Evolutionary conservation across 2,113 vertebrate species (phyloP).

Genomic region (Xenopus laevis): DNA sequence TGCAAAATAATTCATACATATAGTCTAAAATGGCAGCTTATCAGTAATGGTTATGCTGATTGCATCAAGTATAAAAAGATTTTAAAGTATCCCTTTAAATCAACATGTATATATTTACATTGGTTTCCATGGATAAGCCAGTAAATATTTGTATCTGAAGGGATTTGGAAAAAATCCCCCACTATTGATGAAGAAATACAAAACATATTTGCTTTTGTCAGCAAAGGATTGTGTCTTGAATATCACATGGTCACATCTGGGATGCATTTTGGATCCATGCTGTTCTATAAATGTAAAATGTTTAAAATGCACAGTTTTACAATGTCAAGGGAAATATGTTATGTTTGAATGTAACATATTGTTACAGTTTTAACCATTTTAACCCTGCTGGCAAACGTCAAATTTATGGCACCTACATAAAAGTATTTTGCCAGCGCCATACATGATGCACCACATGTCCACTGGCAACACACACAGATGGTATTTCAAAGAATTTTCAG

Average conservation of each 20-base stretch:
- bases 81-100: too few relatives aligned
- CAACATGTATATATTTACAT: slow-evolving; percentile 5
- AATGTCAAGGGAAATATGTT: background rate
- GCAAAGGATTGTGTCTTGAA: background rate
- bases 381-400: too few relatives aligned
- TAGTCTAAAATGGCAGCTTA: too few relatives aligned
- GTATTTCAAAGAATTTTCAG: too few relatives aligned
- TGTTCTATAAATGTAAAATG: slow-evolving; percentile 3
- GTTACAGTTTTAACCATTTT: background rate
- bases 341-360: background rate
- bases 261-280: slow-evolving; percentile 10
- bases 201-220: slow-evolving; percentile 28
- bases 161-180: slow-evolving; percentile 24
- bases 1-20: too few relatives aligned
- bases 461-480: too few relatives aligned
- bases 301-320: background rate
- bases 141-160: slow-evolving; percentile 39
- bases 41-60: too few relatives aligned
- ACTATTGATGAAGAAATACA: slow-evolving; percentile 30
- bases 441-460: too few relatives aligned
- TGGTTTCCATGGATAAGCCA: slow-evolving; percentile 17
- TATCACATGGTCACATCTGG: slow-evolving; percentile 26
- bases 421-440: too few relatives aligned
- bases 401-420: too few relatives aligned
- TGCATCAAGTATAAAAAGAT: too few relatives aligned